Percentiles rank a stretch among this genome's conserved stretches.
Conservation (phyloP, 2,113 vertebrate genomes). For the Halcyon senegalensis region DNA sequence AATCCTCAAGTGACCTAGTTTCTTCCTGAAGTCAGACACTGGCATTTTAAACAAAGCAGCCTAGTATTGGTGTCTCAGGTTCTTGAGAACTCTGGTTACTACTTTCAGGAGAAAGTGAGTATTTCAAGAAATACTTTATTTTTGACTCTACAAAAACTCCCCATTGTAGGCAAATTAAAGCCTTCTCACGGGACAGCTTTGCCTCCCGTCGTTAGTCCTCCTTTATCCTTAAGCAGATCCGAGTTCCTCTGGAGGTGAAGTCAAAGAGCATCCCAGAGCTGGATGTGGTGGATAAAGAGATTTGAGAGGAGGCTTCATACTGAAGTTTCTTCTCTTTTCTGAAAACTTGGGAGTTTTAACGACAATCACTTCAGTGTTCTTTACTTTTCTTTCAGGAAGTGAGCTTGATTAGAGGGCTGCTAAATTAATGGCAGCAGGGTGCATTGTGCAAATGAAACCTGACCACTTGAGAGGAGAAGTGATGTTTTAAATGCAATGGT, state of each 20-base stretch:
- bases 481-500: neutral
- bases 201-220: neutral
- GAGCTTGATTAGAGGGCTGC: constrained; percentile 1
- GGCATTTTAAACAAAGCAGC: neutral
- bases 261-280: neutral
- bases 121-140: neutral
- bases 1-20: constrained; percentile 8
- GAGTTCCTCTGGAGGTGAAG: neutral
- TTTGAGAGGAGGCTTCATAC: neutral
- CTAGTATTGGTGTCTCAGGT: neutral
- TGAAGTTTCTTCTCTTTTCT: neutral
- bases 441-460: neutral
- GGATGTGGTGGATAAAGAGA: neutral
- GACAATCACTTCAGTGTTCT: neutral
- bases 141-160: neutral
- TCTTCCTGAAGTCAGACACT: neutral
- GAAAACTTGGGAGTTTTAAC: neutral
- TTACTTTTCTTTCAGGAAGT: neutral
- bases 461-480: neutral
- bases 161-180: neutral
- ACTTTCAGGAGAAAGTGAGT: neutral
- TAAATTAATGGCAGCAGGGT: constrained; percentile 16
- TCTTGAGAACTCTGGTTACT: neutral
- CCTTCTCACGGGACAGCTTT: neutral
- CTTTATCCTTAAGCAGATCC: neutral